phyloP scores from a whole-genome alignment of 2,113 vertebrate genomes.

The Catagonus wagneri region DNA sequence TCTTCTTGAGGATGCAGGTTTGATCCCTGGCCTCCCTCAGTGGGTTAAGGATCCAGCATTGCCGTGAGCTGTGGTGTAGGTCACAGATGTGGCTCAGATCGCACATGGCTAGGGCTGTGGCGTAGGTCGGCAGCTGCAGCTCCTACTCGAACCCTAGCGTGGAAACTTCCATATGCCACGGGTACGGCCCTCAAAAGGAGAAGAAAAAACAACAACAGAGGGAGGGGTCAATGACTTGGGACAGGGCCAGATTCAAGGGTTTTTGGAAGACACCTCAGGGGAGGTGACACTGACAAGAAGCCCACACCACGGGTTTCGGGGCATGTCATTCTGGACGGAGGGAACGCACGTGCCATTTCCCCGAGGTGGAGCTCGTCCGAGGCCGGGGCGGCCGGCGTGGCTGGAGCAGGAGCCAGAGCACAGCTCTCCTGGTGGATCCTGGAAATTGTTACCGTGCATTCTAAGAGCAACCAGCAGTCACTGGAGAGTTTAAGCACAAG shows the following conservation, averaged over 20 bases:
- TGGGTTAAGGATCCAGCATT: no score
- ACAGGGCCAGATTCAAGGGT: background rate
- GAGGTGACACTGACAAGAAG: background rate
- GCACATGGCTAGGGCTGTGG: no score
- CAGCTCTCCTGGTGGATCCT: background rate
- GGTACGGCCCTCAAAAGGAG: no score
- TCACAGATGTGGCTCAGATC: no score
- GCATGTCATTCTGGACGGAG: background rate
- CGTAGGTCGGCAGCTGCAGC: no score
- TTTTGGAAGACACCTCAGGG: background rate
- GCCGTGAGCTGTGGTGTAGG: no score
- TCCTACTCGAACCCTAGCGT: no score
- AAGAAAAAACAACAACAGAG: background rate
- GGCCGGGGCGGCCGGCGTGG: fast-evolving
- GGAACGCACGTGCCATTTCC: background rate
- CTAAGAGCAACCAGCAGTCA: background rate
- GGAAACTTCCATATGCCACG: no score
- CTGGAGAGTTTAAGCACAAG: background rate
- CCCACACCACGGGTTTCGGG: fast-evolving
- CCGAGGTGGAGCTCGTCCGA: background rate
- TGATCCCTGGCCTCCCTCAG: no score
- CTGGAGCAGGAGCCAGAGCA: background rate
- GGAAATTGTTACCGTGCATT: background rate
- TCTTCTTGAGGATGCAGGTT: no score
- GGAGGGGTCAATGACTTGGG: fast-evolving